Evolutionary conservation across 2,888 invertebrate species (phyloP), one percentile per base, ranked within the genome.

Genomic region (Orthosia gothica): DNA sequence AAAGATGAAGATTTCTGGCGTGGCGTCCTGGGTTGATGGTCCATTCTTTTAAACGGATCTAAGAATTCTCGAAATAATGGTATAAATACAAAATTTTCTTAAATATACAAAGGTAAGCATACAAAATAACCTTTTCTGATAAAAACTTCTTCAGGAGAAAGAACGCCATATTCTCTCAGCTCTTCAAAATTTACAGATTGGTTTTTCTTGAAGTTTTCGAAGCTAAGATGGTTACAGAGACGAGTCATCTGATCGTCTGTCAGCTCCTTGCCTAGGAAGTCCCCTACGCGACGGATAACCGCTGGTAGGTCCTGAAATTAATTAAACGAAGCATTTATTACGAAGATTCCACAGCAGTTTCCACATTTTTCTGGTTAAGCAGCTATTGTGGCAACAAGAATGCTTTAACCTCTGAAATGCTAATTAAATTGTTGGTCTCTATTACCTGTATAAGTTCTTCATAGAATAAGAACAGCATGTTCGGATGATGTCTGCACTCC

Each of bases 121-220:
- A 9, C 3, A 62, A 62, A 18, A 40, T 15, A 47, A 89, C 89
- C 89, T 84, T 84, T 86, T 72, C 89, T 86, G 18, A 89, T 79
- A 61, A 89, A 89, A 0, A 61, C 65, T 69, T 85, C 81, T 16
- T 76, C 40, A 55, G 74, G 26, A 26, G 70, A 40, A 4, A 83
- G 40, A 0, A 79, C 12, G 0, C 76, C 79, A 0, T 61, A 12
- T 5, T 85, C 81, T 23, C 73, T 75, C 18, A 86, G 18, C 0
- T 75, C 26, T 15, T 87, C 86, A 40, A 68, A 85, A 66, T 83
- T 90, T 13, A 88, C 86, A 3, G 89, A 98, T 98, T 93, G 95
- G 92, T 98, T 98, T 5, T 97, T 95, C 75, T 97, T 97, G 94
- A 99, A 99, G 89, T 97, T 98, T n/a, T 97, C 95, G 81, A 99